Conservation (phyloP, 2,888 invertebrate genomes). For the Omphaloscelis lunosa region DNA sequence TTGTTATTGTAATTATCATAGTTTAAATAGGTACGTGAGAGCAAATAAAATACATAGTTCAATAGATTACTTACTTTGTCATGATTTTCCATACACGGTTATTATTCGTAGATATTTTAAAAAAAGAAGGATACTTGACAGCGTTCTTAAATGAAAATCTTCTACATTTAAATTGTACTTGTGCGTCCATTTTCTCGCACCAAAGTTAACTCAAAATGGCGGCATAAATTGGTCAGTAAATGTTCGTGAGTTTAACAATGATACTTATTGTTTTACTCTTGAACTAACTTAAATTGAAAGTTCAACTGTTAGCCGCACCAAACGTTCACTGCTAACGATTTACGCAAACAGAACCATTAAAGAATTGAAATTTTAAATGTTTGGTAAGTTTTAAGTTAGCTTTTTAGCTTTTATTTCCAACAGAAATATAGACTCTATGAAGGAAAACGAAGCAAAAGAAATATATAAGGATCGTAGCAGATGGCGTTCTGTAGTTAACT, state of each 20-base stretch:
- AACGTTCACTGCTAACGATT: conserved; percentile 25
- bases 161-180: neutral
- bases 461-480: too few species aligned
- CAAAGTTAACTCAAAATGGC: conserved; percentile 11
- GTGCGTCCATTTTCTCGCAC: neutral
- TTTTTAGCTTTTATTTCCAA: conserved; percentile 2
- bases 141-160: neutral
- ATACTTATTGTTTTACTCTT: conserved; percentile 40
- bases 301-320: conserved; percentile 33
- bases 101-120: neutral
- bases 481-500: too few species aligned
- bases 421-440: too few species aligned
- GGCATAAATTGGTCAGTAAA: conserved; percentile 7
- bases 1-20: conserved; percentile 20
- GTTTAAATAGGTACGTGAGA: neutral
- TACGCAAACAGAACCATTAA: conserved; percentile 30
- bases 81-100: neutral
- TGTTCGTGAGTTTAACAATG: conserved; percentile 32
- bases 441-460: too few species aligned
- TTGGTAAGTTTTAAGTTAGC: conserved; percentile 8
- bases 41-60: conserved; percentile 1
- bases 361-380: neutral
- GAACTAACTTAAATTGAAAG: conserved; percentile 47
- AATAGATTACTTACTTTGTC: conserved; percentile 8
- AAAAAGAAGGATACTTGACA: neutral